These are phyloP conservation scores for Flexamia atlantica DNA, from an alignment of 2,888 invertebrate genomes.

Conservation along the genomic window DNA sequence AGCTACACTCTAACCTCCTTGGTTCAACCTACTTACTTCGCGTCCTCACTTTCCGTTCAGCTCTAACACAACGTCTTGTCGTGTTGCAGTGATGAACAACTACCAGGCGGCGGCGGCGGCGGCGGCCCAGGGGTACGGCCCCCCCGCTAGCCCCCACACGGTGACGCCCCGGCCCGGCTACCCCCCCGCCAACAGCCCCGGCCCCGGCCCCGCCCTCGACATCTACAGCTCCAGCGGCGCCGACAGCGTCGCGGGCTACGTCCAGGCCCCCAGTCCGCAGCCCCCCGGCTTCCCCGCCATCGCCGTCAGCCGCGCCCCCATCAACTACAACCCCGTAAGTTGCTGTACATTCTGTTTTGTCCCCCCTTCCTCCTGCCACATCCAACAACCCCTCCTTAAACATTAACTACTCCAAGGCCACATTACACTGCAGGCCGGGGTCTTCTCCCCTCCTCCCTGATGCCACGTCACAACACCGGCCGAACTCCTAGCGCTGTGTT, in stretches of 20 bases:
- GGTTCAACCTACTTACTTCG: no score
- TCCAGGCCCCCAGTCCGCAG: conserved; percentile 97
- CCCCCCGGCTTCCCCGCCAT: conserved; percentile 95
- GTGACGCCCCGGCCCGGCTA: conserved; percentile 84
- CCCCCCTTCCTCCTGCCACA: no score
- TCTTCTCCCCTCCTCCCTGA: no score
- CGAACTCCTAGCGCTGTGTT: no score
- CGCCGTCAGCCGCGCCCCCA: conserved; percentile 94
- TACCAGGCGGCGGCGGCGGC: conserved; percentile 90
- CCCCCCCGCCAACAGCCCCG: conserved; percentile 94
- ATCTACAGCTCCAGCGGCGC: conserved; percentile 93
- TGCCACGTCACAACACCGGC: no score
- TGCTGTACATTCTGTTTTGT: conserved; percentile 45
- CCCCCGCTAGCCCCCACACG: conserved; percentile 90
- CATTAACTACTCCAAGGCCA: no score
- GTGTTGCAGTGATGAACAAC: conserved; percentile 94
- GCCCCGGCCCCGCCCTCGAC: conserved; percentile 90
- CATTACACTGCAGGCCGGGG: no score
- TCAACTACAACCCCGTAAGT: conserved; percentile 96
- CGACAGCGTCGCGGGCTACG: conserved; percentile 91
- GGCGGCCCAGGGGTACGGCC: conserved; percentile 86
- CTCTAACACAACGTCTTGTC: no score
- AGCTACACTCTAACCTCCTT: no score
- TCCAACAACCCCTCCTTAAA: no score
- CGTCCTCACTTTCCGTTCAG: no score